Conservation (phyloP, 2,888 invertebrate species). For the Yponomeuta sedellus region DNA sequence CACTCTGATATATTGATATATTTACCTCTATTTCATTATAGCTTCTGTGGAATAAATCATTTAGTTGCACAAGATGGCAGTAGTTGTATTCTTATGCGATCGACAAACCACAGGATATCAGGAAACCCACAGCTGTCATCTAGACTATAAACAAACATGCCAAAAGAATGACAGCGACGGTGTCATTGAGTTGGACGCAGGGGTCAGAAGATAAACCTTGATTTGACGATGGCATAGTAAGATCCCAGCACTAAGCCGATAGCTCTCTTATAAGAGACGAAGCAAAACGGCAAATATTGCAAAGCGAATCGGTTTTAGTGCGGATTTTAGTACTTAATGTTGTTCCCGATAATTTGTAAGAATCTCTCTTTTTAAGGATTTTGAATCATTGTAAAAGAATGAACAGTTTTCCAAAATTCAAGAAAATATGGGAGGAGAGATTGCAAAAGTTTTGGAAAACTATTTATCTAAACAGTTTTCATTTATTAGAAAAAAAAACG, state of each 20-base stretch:
- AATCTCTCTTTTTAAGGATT: conserved; percentile 38
- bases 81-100: conserved; percentile 36
- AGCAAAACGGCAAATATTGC: too few relatives aligned
- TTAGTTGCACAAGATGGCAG: conserved; percentile 72
- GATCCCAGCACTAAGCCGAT: conserved; percentile 37
- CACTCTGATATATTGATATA: conserved; percentile 72
- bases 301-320: conserved; percentile 47
- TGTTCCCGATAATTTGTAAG: conserved; percentile 73
- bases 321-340: conserved; percentile 65
- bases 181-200: not conserved
- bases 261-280: not conserved
- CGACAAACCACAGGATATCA: not conserved
- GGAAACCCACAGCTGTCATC: not conserved
- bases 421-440: conserved; percentile 19
- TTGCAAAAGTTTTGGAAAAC: conserved; percentile 41
- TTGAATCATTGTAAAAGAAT: conserved; percentile 31
- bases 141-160: too few relatives aligned
- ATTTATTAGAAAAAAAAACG: conserved; percentile 41
- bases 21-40: conserved; percentile 68
- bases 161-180: too few relatives aligned
- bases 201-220: not conserved
- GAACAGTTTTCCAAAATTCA: conserved; percentile 43
- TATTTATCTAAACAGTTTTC: conserved; percentile 48
- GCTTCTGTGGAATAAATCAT: conserved; percentile 65
- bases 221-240: conserved; percentile 28